Evolutionary conservation across 1,140 invertebrate genomes (phyloP), one percentile per base, ranked within the genome.

Genomic region (Prorops nasuta): DNA sequence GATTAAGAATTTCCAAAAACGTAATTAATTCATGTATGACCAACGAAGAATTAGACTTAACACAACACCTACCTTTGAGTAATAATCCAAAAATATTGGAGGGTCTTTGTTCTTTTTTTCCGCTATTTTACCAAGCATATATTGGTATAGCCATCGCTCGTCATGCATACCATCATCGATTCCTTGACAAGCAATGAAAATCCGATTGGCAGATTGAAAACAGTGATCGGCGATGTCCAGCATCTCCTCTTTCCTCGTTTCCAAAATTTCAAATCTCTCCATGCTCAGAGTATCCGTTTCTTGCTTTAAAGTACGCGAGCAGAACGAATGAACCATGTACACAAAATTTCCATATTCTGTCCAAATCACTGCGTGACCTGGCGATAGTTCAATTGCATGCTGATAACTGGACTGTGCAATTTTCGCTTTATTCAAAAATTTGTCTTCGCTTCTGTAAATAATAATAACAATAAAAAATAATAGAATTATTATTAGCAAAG

Each of bases 51-150:
- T n/a, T n/a, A n/a, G n/a, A n/a, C n/a, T n/a, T n/a, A n/a, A n/a
- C n/a, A n/a, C n/a, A n/a, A n/a, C n/a, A n/a, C n/a, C n/a, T n/a
- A 84, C 86, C 72, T 84, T 83, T 64, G 84, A 75, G 67, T 94
- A 96, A 77, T 91, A 86, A 52, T 86, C 79, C 14, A 96, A 74
- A 73, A 87, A 93, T 20, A 86, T 71, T n/a, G 80, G 78, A 0
- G 89, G 85, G 52, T 86, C 79, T 54, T 86, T 83, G 47, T 86
- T 84, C 49, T 83, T 82, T 67, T 95, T 96, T 68, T 95, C 91
- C 0, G 86, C 81, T 37, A 95, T 87, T 83, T 98, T 97, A 1
- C 90, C 94, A 16, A 96, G 77, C 88, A 96, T 94, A 64, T 96
- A 96, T 66, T 92, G 89, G 64, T 90, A 86, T 10, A 95, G 76